Evolutionary conservation across 1,140 invertebrate genomes (phyloP).

Genomic region (Mya arenaria): DNA sequence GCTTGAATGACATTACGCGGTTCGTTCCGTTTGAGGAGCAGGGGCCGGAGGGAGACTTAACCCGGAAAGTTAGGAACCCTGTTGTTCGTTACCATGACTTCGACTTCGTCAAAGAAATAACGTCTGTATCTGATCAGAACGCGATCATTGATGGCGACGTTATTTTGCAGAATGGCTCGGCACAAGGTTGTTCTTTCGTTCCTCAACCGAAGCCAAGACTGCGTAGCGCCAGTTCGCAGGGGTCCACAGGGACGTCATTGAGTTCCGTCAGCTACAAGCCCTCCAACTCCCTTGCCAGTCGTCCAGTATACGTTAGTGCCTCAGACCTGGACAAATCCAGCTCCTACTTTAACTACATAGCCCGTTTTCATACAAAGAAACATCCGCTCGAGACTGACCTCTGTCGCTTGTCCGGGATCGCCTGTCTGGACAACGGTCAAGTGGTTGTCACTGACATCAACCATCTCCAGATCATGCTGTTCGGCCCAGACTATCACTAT

Average conservation of each 20-base stretch:
- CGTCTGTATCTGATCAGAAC: not conserved
- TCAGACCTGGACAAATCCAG: not conserved
- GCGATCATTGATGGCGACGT: not conserved
- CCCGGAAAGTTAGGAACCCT: not conserved
- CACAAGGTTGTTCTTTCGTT: not conserved
- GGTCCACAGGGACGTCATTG: not conserved
- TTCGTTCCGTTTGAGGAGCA: constrained; percentile 38
- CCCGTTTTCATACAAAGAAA: constrained; percentile 42
- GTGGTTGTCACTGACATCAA: constrained; percentile 35
- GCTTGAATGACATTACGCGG: constrained; percentile 22
- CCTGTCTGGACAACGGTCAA: constrained; percentile 32
- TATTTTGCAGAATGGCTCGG: not conserved
- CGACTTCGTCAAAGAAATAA: constrained; percentile 43
- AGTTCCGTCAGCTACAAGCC: constrained; percentile 35
- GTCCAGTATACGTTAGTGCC: constrained; percentile 5
- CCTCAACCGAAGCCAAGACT: not conserved
- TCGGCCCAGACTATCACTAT: constrained; percentile 26
- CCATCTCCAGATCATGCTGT: constrained; percentile 43
- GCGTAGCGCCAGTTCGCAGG: constrained; percentile 2
- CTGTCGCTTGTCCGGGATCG: constrained; percentile 20
- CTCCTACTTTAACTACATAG: constrained; percentile 26
- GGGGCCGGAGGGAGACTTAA: constrained; percentile 1
- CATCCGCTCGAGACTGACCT: constrained; percentile 37
- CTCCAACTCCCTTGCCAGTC: constrained; percentile 10
- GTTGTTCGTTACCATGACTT: constrained; percentile 16